Evolutionary conservation across 2,113 vertebrate species (phyloP), one percentile per base, ranked within the genome.

Genomic region (Tenrec ecaudatus): DNA sequence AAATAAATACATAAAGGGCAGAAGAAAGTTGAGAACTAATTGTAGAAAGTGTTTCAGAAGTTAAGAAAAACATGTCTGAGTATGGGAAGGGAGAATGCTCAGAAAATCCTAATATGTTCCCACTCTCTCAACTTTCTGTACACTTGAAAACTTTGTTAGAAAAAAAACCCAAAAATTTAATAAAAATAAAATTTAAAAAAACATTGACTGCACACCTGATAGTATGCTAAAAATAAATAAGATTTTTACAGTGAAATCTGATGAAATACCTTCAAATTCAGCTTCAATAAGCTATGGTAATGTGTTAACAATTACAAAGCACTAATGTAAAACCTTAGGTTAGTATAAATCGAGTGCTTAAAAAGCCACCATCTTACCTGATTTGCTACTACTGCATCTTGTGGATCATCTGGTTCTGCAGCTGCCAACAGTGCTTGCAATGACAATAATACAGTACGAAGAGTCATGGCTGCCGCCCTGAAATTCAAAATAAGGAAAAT

Each of bases 391-490:
- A 99, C 99, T 79, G 99, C 99, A 73, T 99, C 99, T 96, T 99
- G 99, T 84, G 99, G 99, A 93, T 99, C 99, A 85, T 99, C 99
- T 90, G 99, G 99, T 96, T 99, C 99, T 96, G 99, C 99, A 91
- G 99, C 99, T 95, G 99, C 99, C 93, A 99, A 97, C 57, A 99
- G 98, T 2, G 99, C 99, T 98, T 99, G 99, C 97, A 99, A 98
- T 0, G 99, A 99, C 97, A 99, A 98, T 96, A 99, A 98, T 96
- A 99, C 99, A 23, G 99, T 99, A 95, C 99, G 98, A 95, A 99
- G 98, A 96, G 99, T 99, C 99, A 99, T 99, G 76, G 99, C 99
- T 92, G 99, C 99, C 66, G 99, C 99, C 99, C 99, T 99, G 95
- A 79, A 97, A 97, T 93, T 36, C 60, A 94, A 96, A 95, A 95